Percentiles rank a stretch among this genome's conserved stretches.
Conservation (phyloP, 2,797 vertebrate genomes). For the Neoniphon sammara region DNA sequence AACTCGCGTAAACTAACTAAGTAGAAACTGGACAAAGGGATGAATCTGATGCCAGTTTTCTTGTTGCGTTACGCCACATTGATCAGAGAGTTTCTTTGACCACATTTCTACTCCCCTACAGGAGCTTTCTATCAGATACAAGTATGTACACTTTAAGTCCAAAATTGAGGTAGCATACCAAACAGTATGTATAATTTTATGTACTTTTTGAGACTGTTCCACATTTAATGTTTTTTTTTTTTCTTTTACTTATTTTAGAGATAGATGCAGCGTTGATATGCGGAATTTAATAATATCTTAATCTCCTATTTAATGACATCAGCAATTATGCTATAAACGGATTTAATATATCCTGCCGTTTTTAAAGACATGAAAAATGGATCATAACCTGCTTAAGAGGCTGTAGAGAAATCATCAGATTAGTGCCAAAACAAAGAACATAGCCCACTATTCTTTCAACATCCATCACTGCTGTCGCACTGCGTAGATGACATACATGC, state of each 20-base stretch:
- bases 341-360: slow-evolving; percentile 68
- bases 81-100: slow-evolving; percentile 1
- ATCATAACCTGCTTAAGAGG: slow-evolving; percentile 68
- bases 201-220: too few relatives aligned
- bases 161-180: not conserved
- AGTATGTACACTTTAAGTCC: not conserved
- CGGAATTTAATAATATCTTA: slow-evolving; percentile 70
- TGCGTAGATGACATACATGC: slow-evolving; percentile 67
- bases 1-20: too few relatives aligned
- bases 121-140: slow-evolving; percentile 10
- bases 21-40: too few relatives aligned
- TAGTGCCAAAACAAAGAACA: slow-evolving; percentile 67
- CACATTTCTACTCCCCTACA: slow-evolving; percentile 9
- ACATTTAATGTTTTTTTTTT: not conserved
- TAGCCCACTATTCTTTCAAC: slow-evolving; percentile 47
- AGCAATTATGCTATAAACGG: slow-evolving; percentile 69
- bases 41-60: not conserved
- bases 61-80: slow-evolving; percentile 10
- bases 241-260: slow-evolving; percentile 32
- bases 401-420: slow-evolving; percentile 68
- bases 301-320: slow-evolving; percentile 69
- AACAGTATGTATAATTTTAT: too few relatives aligned
- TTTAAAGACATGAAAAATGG: slow-evolving; percentile 57
- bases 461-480: slow-evolving; percentile 67
- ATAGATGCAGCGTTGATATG: slow-evolving; percentile 39